Percentiles rank a stretch among this genome's conserved stretches.
Conservation (phyloP, 2,113 vertebrate species). For the Nematolebias whitei region DNA sequence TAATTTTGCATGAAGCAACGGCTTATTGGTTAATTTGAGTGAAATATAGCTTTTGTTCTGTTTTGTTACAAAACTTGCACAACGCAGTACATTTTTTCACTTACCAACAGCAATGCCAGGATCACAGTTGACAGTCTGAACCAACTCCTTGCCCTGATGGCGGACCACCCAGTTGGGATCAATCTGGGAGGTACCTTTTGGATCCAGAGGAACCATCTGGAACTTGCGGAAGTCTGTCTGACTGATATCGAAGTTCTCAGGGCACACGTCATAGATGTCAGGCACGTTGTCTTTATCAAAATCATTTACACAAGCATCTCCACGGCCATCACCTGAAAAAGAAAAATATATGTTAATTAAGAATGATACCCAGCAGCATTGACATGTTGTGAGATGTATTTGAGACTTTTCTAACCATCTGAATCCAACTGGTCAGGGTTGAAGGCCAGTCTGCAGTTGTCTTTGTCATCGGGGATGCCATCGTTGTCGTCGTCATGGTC, state of each 20-base stretch:
- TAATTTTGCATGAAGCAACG: not conserved
- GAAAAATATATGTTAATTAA: not conserved
- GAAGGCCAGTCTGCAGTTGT: constrained; percentile 92
- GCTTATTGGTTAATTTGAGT: not conserved
- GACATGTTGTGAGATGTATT: not conserved
- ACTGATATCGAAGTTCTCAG: constrained; percentile 96
- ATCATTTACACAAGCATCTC: constrained; percentile 95
- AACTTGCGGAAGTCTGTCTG: constrained; percentile 97
- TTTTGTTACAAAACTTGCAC: too few species aligned
- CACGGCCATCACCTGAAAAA: constrained; percentile 90
- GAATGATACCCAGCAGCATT: not conserved
- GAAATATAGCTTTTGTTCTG: not conserved
- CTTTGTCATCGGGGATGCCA: constrained; percentile 95
- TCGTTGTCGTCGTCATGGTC: constrained; percentile 98
- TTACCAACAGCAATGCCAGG: constrained; percentile 96
- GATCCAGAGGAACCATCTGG: constrained; percentile 99
- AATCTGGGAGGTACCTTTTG: constrained; percentile 97
- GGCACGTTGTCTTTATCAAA: constrained; percentile 95
- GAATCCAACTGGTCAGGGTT: constrained; percentile 95
- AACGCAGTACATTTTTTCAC: constrained; percentile 12
- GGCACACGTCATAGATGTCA: constrained; percentile 96
- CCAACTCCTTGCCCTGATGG: constrained; percentile 97
- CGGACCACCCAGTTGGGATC: constrained; percentile 99
- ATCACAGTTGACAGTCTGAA: constrained; percentile 99
- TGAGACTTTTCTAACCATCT: constrained; percentile 83